Base-by-base conservation (phyloP, 2,797 vertebrate genomes). In the Urophycis tenuis region DNA sequence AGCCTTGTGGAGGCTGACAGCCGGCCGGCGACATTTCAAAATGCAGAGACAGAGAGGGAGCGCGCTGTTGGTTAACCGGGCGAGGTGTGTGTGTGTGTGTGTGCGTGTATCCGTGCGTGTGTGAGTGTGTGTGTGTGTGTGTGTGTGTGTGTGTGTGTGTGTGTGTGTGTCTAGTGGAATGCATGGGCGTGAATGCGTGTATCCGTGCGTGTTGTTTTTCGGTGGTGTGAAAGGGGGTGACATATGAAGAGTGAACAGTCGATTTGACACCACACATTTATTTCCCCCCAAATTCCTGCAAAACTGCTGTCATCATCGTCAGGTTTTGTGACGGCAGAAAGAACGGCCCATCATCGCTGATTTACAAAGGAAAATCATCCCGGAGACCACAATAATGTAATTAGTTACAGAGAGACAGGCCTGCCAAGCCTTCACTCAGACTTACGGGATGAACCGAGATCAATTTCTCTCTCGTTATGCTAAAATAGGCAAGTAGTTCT, bases 401-500 rank as follows among this genome's bases (percentile, higher is more conserved):
- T 88, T 85, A 90, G 78, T 70, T 74, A 73, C 60, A 74, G 75
- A 74, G 75, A 78, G 78, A 85, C 41, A 79, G 74, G 41, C 73
- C 85, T 7, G 73, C 73, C 74, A 81, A 80, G 75, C 82, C 81
- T 83, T 88, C 83, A 86, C 72, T 90, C 86, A 81, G 80, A 78
- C 83, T 89, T 84, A 87, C 70, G 77, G 82, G 82, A 82, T 87
- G 73, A 83, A 85, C 84, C 79, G 83, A 67, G 71, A 87, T 83
- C 72, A 49, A 73, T 79, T 74, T 64, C 25, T n/a, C 73, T 75
- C 74, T 33, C 67, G 36, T 74, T 34, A 78, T 60, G 72, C 74
- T 73, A 81, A 79, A 70, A 85, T 84, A 85, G 79, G 71, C 72
- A 77, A 31, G 25, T 15, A 67, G 70, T 73, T 75, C 11, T 34